Conservation (phyloP, 1,140 invertebrate species). For the Lasioglossum baleicum region DNA sequence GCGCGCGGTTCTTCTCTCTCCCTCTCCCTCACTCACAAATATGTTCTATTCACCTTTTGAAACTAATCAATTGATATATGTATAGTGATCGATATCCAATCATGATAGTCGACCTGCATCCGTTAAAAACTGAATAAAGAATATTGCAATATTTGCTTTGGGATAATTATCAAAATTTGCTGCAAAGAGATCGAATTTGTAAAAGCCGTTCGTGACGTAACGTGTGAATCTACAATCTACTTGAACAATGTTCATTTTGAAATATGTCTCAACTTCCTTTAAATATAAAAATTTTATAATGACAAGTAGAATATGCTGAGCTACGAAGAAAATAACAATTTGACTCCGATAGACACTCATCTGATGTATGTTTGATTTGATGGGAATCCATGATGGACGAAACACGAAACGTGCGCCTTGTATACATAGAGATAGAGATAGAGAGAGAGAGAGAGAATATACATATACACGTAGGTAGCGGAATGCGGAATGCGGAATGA, state of each 20-base stretch:
- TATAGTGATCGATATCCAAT: not conserved
- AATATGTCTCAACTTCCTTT: not conserved
- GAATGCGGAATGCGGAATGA: not conserved
- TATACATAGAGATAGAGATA: too few species aligned
- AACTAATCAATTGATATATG: not conserved
- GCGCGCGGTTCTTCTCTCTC: too few species aligned
- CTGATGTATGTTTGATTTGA: slow-evolving; percentile 38
- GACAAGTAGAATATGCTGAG: not conserved
- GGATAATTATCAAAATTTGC: too few species aligned
- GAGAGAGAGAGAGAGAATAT: too few species aligned
- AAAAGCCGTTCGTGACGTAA: too few species aligned
- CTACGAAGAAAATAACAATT: not conserved
- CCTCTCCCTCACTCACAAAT: too few species aligned
- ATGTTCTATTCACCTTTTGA: not conserved
- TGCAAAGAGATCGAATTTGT: too few species aligned
- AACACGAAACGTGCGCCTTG: not conserved
- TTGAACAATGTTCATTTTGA: not conserved
- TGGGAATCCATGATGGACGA: slow-evolving; percentile 20
- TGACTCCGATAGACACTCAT: slow-evolving; percentile 35
- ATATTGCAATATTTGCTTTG: not conserved
- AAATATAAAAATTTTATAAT: not conserved
- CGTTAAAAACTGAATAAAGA: not conserved
- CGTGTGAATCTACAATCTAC: too few species aligned
- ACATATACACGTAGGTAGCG: too few species aligned
- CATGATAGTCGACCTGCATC: not conserved